Base-by-base conservation (phyloP, 2,113 vertebrate species). In the Dipodomys ordii region DNA sequence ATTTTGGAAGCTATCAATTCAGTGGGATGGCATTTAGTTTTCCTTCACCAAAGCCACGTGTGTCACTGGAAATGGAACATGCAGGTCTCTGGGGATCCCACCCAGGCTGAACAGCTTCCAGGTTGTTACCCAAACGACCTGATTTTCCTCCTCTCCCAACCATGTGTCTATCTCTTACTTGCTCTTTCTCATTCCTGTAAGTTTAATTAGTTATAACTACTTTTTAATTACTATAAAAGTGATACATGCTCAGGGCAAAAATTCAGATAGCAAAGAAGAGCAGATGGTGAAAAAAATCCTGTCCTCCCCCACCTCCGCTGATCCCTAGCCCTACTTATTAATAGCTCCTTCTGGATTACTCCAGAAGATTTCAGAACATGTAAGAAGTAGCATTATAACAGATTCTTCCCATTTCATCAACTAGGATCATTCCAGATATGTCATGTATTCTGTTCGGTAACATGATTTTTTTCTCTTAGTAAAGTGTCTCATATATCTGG, bases 181-280 rank as follows among this genome's bases (percentile, higher is more conserved):
- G 12, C 8, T 95, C 77, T 83, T 88, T 88, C 78, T 79, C 49
- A 71, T 90, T 53, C 27, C 78, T 74, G 28, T 90, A 87, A 89
- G 73, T 87, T 90, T 90, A 96, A 95, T 96, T 95, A 90, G 60
- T 87, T 94, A 85, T 85, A 82, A 91, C 90, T 88, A 65, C 82
- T 85, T 96, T 95, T 94, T 93, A 93, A 83, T 93, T 90, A 84
- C 72, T 96, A 18, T 94, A 84, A 72, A 91, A 93, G 81, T 84
- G 65, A 87, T 90, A 76, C 62, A 74, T 60, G 68, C 95, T 83
- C 65, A 92, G 67, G 83, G 94, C 87, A 79, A 77, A 90, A 88
- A 77, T 92, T 79, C n/a, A 76, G 86, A 64, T 25, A 82, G 49
- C 20, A 44, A 6, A 84, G 32, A 90, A 67, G 27, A 88, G n/a